Evolutionary conservation across 2,113 vertebrate genomes (phyloP), one percentile per base, ranked within the genome.

Genomic region (Calypte anna): DNA sequence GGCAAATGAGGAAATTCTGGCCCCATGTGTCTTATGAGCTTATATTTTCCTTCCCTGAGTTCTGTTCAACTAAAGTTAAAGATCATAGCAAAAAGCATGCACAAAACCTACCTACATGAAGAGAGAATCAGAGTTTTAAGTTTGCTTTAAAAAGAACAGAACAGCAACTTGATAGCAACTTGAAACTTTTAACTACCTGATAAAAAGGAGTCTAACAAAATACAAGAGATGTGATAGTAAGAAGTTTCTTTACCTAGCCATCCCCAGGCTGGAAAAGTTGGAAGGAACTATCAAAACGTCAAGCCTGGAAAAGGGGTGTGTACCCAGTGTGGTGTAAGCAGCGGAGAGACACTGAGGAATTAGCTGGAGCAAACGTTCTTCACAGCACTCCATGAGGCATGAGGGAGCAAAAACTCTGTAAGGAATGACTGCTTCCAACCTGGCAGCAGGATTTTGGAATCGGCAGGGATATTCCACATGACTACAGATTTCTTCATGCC

Each of bases 221-320:
- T 27, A 78, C 3, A 55, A 38, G 22, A 76, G 9, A 69, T 15
- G 6, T 54, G 17, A 69, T 22, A 79, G 3, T 24, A 68, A 15
- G 20, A 80, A 64, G 8, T 91, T 89, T 90, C 61, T 85, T 88
- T 99, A 99, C 99, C 99, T 99, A 97, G 99, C 99, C 99, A 99
- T 99, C 94, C 99, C 99, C 68, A 99, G 98, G 91, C 99, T 99
- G 91, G 98, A 98, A 95, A 99, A 99, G 81, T 98, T 99, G 86
- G 98, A 96, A 61, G 99, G 99, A 86, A 99, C 98, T 22, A 99
- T 98, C 85, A 99, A 98, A 58, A 99, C 93, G 93, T 99, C 99
- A 82, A 99, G 98, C 67, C 99, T 98, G 85, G 98, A 97, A 96
- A 99, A 99, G 0, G 99, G 99, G 78, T 99, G 99, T 38, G 98